Base-by-base conservation (phyloP, 2,888 invertebrate species). In the Cacoxenus indagator region DNA sequence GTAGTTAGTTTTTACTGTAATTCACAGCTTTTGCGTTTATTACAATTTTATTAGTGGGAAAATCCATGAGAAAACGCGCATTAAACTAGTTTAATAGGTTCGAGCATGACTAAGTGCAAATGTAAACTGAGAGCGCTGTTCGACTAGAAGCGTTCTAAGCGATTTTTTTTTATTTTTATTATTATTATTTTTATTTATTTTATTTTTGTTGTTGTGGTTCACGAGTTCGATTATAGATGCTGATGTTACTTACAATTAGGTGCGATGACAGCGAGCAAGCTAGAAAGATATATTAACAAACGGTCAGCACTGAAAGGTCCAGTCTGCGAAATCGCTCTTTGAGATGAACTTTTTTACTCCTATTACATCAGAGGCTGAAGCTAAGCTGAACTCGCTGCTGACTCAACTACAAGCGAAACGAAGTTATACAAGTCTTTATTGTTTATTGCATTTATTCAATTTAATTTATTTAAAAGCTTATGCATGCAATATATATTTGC, bases 81-180 rank as follows among this genome's bases (percentile, higher is more conserved):
- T n/a, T 78, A 81, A 78, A 83, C 83, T 81, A 81, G 78, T 81
- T 81, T 81, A 81, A 74, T 79, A 51, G 22, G 9, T 79, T n/a
- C n/a, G 80, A 65, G 73, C 82, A 81, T 81, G 82, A 81, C 80
- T 81, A 83, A 83, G 83, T 81, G 78, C 76, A 6, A 43, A 22
- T 43, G 24, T 24, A 45, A 62, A 4, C 22, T 24, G 45, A 26
- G 27, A 26, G 22, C 2, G 14, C 14, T 37, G 37, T 37, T 37
- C 14, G n/a, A n/a, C n/a, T n/a, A n/a, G n/a, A n/a, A n/a, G n/a
- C n/a, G 2, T 37, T 37, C 37, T 37, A 37, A 37, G 14, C 4
- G n/a, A n/a, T n/a, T n/a, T n/a, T n/a, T n/a, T 5, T 37, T 17
- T 2, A 19, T 55, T 55, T 14, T 26, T 31, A 17, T 17, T 59